phyloP scores from a whole-genome alignment of 2,113 vertebrate species.

The Salvelinus namaycush region DNA sequence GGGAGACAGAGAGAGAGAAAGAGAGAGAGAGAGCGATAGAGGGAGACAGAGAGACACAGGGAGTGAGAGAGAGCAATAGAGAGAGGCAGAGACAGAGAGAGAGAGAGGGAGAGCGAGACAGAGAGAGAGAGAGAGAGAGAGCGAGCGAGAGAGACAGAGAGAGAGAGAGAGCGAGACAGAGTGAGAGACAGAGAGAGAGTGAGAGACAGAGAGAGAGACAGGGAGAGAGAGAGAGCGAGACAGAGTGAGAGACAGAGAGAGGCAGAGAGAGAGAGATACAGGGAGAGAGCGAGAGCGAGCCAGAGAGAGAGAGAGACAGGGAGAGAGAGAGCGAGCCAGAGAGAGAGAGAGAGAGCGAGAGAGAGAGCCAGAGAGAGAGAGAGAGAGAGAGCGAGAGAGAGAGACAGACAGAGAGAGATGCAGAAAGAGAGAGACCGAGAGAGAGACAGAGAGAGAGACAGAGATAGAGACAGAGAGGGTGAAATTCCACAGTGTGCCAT shows the following conservation, averaged over 20 bases:
- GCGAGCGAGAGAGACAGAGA: constrained; percentile 10
- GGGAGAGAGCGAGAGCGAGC: neutral
- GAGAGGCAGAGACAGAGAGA: too few relatives aligned
- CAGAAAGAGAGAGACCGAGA: neutral
- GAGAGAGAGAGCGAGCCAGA: too few relatives aligned
- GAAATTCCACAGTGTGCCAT: too few relatives aligned
- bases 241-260: neutral
- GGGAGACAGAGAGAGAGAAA: too few relatives aligned
- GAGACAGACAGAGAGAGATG: too few relatives aligned
- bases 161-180: constrained; percentile 5
- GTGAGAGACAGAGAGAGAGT: constrained; percentile 18
- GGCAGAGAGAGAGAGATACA: constrained; percentile 35
- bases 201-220: too few relatives aligned
- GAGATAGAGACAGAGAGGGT: neutral
- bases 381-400: too few relatives aligned
- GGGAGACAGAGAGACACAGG: too few relatives aligned
- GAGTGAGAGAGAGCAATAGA: too few relatives aligned
- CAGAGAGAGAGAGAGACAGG: too few relatives aligned
- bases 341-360: neutral
- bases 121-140: constrained; percentile 16
- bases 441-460: constrained; percentile 1
- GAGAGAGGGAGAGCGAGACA: neutral
- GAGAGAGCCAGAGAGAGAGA: constrained; percentile 31
- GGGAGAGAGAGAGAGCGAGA: constrained; percentile 32
- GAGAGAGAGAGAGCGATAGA: too few relatives aligned